Conservation (phyloP, 2,888 invertebrate genomes). For the Netelia melanura region DNA sequence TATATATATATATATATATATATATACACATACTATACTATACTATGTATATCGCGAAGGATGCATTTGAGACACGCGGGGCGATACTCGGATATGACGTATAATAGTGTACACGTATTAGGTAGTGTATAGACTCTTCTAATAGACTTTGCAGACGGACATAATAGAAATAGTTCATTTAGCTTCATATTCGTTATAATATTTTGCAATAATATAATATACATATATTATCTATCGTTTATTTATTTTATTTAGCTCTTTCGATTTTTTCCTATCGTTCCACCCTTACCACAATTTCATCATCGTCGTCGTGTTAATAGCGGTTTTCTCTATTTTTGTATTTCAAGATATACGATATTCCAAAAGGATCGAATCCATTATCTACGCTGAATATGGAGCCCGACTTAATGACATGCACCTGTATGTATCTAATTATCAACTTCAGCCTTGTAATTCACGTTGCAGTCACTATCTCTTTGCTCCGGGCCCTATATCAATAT, state of each 20-base stretch:
- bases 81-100: not conserved
- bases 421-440: slow-evolving; percentile 50
- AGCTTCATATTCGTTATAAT: slow-evolving; percentile 77
- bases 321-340: slow-evolving; percentile 41
- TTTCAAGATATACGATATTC: slow-evolving; percentile 52
- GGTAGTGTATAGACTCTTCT: slow-evolving; percentile 81
- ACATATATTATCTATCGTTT: slow-evolving; percentile 74
- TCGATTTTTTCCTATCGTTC: slow-evolving; percentile 63
- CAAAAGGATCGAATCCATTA: slow-evolving; percentile 54
- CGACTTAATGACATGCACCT: slow-evolving; percentile 60
- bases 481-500: slow-evolving; percentile 28
- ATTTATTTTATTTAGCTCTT: slow-evolving; percentile 75
- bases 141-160: slow-evolving; percentile 85
- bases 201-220: slow-evolving; percentile 59
- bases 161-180: slow-evolving; percentile 84
- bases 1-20: no score
- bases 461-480: slow-evolving; percentile 35
- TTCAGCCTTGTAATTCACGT: slow-evolving; percentile 65
- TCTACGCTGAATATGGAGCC: slow-evolving; percentile 52
- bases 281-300: slow-evolving; percentile 55
- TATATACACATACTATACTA: no score
- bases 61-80: not conserved
- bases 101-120: slow-evolving; percentile 15
- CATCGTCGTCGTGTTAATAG: slow-evolving; percentile 35
- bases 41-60: not conserved